A percentile compares a stretch with the other conserved stretches of the same genome.
These are phyloP conservation scores for Syngnathoides biaculeatus DNA, from an alignment of 2,113 vertebrate species.

Conservation along the genomic window DNA sequence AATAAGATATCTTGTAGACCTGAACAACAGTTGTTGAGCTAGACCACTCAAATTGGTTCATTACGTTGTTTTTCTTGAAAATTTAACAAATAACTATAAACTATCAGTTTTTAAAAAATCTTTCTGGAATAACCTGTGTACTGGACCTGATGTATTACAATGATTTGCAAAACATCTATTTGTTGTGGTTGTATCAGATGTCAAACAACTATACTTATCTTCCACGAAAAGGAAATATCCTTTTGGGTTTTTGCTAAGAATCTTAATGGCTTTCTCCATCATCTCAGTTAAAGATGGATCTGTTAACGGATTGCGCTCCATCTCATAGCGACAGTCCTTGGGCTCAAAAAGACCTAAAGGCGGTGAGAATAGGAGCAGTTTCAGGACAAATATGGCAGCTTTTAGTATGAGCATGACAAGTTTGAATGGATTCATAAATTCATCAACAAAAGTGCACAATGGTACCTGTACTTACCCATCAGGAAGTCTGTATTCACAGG, in stretches of 20 bases:
- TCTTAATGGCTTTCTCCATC: conserved; percentile 76
- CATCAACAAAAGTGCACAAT: not conserved
- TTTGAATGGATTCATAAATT: not conserved
- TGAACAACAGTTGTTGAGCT: too few relatives aligned
- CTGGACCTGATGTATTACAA: not conserved
- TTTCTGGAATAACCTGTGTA: not conserved
- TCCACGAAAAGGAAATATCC: conserved; percentile 81
- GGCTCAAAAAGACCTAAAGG: conserved; percentile 77
- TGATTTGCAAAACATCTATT: not conserved
- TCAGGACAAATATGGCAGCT: not conserved
- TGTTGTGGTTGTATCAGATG: not conserved
- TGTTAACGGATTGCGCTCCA: conserved; percentile 55
- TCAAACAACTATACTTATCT: conserved; percentile 67
- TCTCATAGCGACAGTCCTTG: conserved; percentile 72
- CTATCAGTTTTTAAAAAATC: not conserved
- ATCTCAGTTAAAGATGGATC: conserved; percentile 79
- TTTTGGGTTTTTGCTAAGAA: conserved; percentile 73
- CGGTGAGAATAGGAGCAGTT: not conserved
- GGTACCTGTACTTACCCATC: conserved; percentile 65
- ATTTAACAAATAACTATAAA: not conserved
- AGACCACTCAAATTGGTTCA: not conserved
- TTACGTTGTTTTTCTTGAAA: not conserved
- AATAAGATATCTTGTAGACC: too few relatives aligned
- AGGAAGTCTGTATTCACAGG: conserved; percentile 67
- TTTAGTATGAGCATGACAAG: not conserved